These are phyloP conservation scores for Antheraea pernyi DNA, from an alignment of 1,140 invertebrate genomes.

Conservation along the genomic window DNA sequence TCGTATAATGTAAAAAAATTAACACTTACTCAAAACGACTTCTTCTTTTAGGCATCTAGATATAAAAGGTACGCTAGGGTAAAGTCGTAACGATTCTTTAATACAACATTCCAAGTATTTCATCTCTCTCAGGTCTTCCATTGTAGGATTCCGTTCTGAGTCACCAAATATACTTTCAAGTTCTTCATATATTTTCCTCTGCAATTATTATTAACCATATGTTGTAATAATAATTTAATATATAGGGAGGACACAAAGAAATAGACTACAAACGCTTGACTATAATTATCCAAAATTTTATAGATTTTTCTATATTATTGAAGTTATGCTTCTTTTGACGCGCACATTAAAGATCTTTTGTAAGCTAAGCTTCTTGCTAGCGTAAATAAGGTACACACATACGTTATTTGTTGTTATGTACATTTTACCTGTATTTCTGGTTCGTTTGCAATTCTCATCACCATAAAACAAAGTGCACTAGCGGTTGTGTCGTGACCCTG, in stretches of 20 bases:
- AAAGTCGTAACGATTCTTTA: constrained; percentile 84
- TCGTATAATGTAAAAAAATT: neutral
- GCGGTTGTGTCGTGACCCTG: constrained; percentile 51
- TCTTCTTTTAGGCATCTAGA: constrained; percentile 82
- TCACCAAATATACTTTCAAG: constrained; percentile 48
- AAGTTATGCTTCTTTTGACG: no score
- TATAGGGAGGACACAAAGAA: no score
- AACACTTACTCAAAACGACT: constrained; percentile 77
- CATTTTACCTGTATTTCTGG: constrained; percentile 35
- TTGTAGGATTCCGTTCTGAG: constrained; percentile 76
- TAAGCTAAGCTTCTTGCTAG: no score
- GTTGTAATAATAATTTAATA: no score
- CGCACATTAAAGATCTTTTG: no score
- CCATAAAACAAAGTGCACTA: constrained; percentile 37
- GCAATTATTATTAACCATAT: no score
- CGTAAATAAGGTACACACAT: no score
- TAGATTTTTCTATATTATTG: no score
- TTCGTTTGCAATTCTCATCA: constrained; percentile 47
- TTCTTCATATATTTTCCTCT: constrained; percentile 44
- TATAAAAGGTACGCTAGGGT: constrained; percentile 87
- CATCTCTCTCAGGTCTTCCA: constrained; percentile 84
- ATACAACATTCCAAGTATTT: constrained; percentile 87
- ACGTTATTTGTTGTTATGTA: no score
- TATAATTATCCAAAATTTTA: no score
- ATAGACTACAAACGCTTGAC: no score